phyloP scores from a whole-genome alignment of 1,140 invertebrate genomes.

The Hycleus cichorii region DNA sequence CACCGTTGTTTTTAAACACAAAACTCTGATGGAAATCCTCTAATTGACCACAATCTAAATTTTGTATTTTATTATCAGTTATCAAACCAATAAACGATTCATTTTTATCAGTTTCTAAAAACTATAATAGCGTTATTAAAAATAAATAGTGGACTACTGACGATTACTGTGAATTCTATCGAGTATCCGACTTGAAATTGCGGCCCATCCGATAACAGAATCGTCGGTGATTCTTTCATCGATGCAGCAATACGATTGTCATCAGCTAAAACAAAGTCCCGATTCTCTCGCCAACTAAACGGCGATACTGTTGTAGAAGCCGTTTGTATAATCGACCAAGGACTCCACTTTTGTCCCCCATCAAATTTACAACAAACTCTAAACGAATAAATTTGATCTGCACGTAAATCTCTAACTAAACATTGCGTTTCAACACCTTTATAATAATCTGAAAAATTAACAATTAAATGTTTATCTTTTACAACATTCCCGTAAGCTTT shows the following conservation, averaged over 20 bases:
- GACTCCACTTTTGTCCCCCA: slow-evolving; percentile 28
- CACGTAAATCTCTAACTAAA: slow-evolving; percentile 26
- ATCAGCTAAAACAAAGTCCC: slow-evolving; percentile 23
- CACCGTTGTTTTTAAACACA: slow-evolving; percentile 26
- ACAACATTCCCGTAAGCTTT: slow-evolving; percentile 28
- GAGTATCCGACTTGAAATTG: slow-evolving; percentile 27
- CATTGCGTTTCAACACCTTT: slow-evolving; percentile 28
- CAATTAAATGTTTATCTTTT: slow-evolving; percentile 19
- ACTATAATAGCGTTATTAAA: slow-evolving; percentile 16
- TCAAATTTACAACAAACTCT: slow-evolving; percentile 34
- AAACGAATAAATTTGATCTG: slow-evolving; percentile 30
- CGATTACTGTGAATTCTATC: slow-evolving; percentile 33
- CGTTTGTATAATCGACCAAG: slow-evolving; percentile 31
- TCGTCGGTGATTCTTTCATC: background rate
- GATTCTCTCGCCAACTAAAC: slow-evolving; percentile 25
- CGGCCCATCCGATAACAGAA: slow-evolving; percentile 26
- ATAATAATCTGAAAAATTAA: slow-evolving; percentile 30
- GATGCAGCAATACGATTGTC: slow-evolving; percentile 27
- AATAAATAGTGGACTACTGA: background rate
- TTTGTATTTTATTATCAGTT: slow-evolving; percentile 3
- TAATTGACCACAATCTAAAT: background rate
- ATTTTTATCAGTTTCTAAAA: slow-evolving; percentile 30
- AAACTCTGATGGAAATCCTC: slow-evolving; percentile 9
- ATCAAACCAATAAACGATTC: slow-evolving; percentile 23
- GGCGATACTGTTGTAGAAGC: slow-evolving; percentile 23